Base-by-base conservation (phyloP, 1,140 invertebrate genomes). In the Bombus confusus region DNA sequence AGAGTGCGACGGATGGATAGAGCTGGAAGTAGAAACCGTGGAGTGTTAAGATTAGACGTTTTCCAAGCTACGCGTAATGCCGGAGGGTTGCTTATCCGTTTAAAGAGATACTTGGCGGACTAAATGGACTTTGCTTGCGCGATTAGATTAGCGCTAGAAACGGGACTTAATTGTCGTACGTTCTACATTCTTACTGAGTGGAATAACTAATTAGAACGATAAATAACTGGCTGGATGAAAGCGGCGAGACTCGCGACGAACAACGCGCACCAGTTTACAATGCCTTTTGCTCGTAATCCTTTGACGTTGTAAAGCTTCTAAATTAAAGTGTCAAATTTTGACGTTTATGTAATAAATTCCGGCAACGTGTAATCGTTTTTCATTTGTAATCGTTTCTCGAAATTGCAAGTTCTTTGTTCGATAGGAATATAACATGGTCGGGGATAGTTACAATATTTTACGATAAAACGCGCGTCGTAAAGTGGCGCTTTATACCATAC, bases 41-140 rank as follows among this genome's bases (percentile, higher is more conserved):
- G 18, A 78, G 25, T 37, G 75, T 79, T 66, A 69, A 84, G 76
- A 83, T 83, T 83, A 78, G 82, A 83, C 82, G 64, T 69, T 83
- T 77, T 78, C 64, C 75, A 71, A 75, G 39, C 47, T 22, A 57
- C 18, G 13, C 34, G 47, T 79, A 84, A 72, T 83, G 62, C 82
- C 66, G 2, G 22, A 28, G 52, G 66, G n/a, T 43, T 25, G 82
- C 52, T 84, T 71, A 79, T 71, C 82, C 82, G 66, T 79, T 71
- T 79, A 84, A 79, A 84, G 82, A 34, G 82, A 84, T 84, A 72
- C 82, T 84, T 79, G 82, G 76, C 66, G 52, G 75, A 79, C 39
- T 79, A 79, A 84, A 84, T 72, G 82, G 82, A 79, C 75, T 62
- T 79, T 59, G 52, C 75, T 79, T 37, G 39, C n/a, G 37, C 52